Percentiles rank a stretch among this genome's conserved stretches.
phyloP scores from a whole-genome alignment of 2,888 invertebrate genomes.

The Thysanoteuthis rhombus region DNA sequence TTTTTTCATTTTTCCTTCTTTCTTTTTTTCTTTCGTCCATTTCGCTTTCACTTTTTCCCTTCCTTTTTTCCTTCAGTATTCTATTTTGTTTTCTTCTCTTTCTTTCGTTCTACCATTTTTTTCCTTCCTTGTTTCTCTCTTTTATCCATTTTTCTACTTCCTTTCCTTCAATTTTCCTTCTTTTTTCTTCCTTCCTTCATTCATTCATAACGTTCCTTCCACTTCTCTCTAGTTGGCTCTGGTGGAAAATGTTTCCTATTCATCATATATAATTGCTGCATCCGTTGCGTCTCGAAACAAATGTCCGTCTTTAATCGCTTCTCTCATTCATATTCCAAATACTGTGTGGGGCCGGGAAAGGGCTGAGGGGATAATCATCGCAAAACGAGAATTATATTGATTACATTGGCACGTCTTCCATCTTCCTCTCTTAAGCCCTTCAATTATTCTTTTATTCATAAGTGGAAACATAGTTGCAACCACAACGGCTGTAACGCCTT shows the following conservation, averaged over 20 bases:
- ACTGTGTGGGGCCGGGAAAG: background rate
- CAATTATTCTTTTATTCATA: background rate
- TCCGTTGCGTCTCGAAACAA: background rate
- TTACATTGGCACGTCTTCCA: background rate
- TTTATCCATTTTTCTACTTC: background rate
- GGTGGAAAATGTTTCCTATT: background rate
- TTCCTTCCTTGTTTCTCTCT: background rate
- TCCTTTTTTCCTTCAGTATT: background rate
- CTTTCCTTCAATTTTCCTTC: background rate
- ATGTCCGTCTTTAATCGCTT: background rate
- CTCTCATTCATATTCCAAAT: too few species aligned
- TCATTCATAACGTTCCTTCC: too few species aligned
- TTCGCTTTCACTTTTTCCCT: background rate
- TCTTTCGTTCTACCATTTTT: background rate
- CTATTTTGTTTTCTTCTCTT: background rate
- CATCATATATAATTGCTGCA: background rate
- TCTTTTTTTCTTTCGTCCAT: background rate
- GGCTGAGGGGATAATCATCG: background rate
- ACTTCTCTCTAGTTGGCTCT: background rate
- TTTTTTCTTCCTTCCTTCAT: background rate
- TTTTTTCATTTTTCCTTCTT: background rate
- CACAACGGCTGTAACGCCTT: background rate
- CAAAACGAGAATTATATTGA: background rate
- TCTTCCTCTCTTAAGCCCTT: background rate
- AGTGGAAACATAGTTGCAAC: background rate